These are phyloP conservation scores for Gnathonemus echidnorhynchus DNA, from an alignment of 2,113 vertebrate species.

Conservation along the genomic window DNA sequence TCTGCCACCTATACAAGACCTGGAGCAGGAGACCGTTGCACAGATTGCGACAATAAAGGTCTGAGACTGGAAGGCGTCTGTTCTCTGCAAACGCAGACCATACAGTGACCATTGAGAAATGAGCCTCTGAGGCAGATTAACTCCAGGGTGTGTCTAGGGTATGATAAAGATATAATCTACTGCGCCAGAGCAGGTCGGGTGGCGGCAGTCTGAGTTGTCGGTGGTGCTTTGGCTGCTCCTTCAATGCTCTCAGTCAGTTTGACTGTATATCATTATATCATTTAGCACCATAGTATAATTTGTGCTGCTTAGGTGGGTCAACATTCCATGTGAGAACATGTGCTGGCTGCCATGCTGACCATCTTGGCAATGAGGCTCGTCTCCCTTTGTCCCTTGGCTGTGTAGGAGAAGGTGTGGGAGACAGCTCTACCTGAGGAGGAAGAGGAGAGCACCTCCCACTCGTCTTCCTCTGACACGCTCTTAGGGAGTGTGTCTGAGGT, in stretches of 20 bases:
- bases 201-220: background rate
- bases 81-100: background rate
- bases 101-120: background rate
- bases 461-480: constrained; percentile 64
- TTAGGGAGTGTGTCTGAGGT: constrained; percentile 61
- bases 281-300: background rate
- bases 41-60: constrained; percentile 73
- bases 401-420: constrained; percentile 48
- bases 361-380: background rate
- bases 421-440: constrained; percentile 38
- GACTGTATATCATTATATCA: background rate
- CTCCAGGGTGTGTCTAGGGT: background rate
- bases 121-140: background rate
- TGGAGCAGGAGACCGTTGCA: constrained; percentile 68
- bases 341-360: too few species aligned
- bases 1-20: constrained; percentile 60
- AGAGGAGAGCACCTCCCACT: constrained; percentile 50
- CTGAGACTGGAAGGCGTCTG: background rate
- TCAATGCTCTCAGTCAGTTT: background rate
- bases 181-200: background rate
- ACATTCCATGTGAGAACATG: background rate
- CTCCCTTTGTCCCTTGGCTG: background rate
- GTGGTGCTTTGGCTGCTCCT: background rate
- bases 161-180: background rate
- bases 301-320: background rate